Conservation (phyloP, 53 echinoderm and acorn worm species). For the Mesocentrotus franciscanus region DNA sequence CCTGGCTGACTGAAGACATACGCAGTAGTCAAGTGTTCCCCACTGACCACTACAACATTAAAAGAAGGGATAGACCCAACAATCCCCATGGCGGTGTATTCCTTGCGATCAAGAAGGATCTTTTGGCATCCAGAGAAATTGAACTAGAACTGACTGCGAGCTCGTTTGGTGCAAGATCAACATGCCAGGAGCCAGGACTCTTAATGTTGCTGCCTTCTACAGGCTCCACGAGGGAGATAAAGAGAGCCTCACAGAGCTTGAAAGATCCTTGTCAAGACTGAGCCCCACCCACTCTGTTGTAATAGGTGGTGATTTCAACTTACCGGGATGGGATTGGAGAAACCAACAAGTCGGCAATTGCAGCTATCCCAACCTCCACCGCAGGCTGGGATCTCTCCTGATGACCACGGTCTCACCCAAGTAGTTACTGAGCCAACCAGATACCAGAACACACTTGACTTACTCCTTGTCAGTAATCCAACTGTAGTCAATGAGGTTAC, state of each 20-base stretch:
- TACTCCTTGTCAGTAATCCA: too few species aligned
- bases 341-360: neutral
- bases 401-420: conserved; percentile 37
- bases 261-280: too few species aligned
- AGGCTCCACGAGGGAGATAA: too few species aligned
- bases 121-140: conserved; percentile 25
- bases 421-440: too few species aligned
- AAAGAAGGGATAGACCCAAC: neutral
- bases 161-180: too few species aligned
- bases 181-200: too few species aligned
- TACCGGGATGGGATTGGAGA: conserved; percentile 50
- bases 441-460: too few species aligned
- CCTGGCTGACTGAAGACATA: neutral
- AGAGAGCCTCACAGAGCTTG: too few species aligned
- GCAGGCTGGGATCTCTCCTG: conserved; percentile 1
- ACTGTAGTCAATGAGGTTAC: neutral
- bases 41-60: neutral
- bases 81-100: neutral
- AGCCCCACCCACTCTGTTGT: too few species aligned
- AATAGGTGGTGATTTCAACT: too few species aligned
- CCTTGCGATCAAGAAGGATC: neutral
- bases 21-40: neutral
- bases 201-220: too few species aligned
- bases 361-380: neutral
- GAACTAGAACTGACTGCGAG: too few species aligned